Evolutionary conservation across 2,888 invertebrate genomes (phyloP).

Genomic region (Meloe dianella): DNA sequence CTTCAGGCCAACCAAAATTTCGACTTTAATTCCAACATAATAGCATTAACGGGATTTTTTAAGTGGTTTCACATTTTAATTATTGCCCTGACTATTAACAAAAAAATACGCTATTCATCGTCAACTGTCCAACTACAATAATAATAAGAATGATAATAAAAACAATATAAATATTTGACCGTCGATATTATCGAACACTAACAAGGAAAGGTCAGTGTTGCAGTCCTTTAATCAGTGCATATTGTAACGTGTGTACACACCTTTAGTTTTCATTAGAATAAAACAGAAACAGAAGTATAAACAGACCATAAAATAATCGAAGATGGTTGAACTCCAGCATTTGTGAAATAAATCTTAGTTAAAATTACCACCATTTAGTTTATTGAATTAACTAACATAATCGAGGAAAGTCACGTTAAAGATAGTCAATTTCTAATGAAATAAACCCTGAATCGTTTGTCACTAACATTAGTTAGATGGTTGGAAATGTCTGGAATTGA

Average conservation of each 20-base stretch:
- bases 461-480: constrained; percentile 49
- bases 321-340: too few relatives aligned
- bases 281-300: too few relatives aligned
- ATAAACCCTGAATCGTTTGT: constrained; percentile 55
- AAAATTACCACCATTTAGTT: neutral
- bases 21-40: constrained; percentile 11
- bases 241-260: too few relatives aligned
- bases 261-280: too few relatives aligned
- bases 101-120: constrained; percentile 14
- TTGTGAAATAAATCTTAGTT: neutral
- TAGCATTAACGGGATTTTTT: constrained; percentile 29
- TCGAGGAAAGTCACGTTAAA: constrained; percentile 47
- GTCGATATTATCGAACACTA: constrained; percentile 8
- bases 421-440: constrained; percentile 39
- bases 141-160: constrained; percentile 25
- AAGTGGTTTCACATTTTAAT: constrained; percentile 27
- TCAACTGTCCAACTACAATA: neutral
- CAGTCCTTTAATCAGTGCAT: neutral
- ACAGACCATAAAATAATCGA: too few relatives aligned
- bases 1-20: neutral
- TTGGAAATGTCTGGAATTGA: constrained; percentile 33
- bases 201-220: constrained; percentile 17
- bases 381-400: constrained; percentile 35
- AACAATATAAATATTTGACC: constrained; percentile 11
- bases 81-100: constrained; percentile 22